These are phyloP conservation scores for Epinephelus moara DNA, from an alignment of 2,113 vertebrate genomes.

Conservation along the genomic window DNA sequence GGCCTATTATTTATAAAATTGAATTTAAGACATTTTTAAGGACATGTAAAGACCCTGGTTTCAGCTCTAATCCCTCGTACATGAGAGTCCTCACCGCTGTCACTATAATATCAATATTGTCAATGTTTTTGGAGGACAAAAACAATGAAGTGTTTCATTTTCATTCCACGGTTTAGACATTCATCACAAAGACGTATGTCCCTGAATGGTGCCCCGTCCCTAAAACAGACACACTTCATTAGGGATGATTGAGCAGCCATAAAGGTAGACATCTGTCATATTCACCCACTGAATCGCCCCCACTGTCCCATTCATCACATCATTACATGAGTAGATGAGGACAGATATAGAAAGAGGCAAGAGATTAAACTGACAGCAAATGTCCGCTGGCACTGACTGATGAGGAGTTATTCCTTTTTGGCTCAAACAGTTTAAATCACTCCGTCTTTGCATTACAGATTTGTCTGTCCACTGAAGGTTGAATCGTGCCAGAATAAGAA, in stretches of 20 bases:
- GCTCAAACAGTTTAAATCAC: constrained; percentile 19
- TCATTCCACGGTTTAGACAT: constrained; percentile 5
- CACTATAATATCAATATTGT: background rate
- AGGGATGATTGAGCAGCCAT: constrained; percentile 27
- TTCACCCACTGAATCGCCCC: constrained; percentile 12
- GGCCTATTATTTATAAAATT: no score
- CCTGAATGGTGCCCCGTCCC: background rate
- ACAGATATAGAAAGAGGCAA: constrained; percentile 16
- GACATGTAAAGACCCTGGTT: background rate
- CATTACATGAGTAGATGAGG: constrained; percentile 30
- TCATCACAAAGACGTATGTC: constrained; percentile 30
- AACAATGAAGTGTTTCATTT: background rate
- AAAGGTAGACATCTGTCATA: constrained; percentile 45
- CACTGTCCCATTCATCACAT: constrained; percentile 29
- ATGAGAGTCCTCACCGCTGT: background rate
- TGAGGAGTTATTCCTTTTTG: constrained; percentile 12
- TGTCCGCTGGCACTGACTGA: constrained; percentile 30
- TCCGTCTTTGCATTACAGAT: constrained; percentile 3
- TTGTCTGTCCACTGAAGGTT: background rate
- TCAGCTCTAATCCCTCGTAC: background rate
- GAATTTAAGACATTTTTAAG: no score
- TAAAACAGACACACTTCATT: constrained; percentile 33
- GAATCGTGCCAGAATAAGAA: background rate
- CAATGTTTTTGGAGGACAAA: background rate
- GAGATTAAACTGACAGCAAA: constrained; percentile 52